phyloP scores from a whole-genome alignment of 1,140 invertebrate species.

The Magallana ariakensis region DNA sequence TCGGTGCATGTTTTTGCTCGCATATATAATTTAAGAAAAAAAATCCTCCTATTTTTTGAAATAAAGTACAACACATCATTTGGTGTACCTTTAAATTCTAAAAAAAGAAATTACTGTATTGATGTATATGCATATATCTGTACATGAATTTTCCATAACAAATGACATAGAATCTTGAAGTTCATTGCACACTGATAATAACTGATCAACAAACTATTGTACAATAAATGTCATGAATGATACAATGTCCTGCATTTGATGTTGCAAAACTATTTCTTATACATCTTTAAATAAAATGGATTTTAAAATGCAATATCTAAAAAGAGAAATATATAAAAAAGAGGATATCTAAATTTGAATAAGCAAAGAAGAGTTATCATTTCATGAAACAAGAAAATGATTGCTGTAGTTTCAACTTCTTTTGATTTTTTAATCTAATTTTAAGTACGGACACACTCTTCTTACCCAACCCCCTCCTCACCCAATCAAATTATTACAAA shows the following conservation, averaged over 20 bases:
- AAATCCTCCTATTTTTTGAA: background rate
- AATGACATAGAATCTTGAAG: background rate
- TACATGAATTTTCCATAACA: background rate
- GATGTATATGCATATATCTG: background rate
- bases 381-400: too few relatives aligned
- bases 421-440: too few relatives aligned
- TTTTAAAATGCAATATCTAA: too few relatives aligned
- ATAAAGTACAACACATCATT: background rate
- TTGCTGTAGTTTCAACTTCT: too few relatives aligned
- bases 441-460: too few relatives aligned
- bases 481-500: background rate
- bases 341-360: too few relatives aligned
- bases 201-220: background rate
- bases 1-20: background rate
- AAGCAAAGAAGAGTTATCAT: too few relatives aligned
- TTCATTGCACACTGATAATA: background rate
- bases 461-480: too few relatives aligned
- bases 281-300: too few relatives aligned
- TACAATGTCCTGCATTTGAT: background rate
- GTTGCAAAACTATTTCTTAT: background rate
- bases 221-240: background rate
- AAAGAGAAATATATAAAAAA: too few relatives aligned
- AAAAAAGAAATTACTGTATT: background rate
- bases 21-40: background rate
- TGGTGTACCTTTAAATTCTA: background rate